Conservation (phyloP, 1,140 invertebrate genomes). For the Drosophila subobscura region DNA sequence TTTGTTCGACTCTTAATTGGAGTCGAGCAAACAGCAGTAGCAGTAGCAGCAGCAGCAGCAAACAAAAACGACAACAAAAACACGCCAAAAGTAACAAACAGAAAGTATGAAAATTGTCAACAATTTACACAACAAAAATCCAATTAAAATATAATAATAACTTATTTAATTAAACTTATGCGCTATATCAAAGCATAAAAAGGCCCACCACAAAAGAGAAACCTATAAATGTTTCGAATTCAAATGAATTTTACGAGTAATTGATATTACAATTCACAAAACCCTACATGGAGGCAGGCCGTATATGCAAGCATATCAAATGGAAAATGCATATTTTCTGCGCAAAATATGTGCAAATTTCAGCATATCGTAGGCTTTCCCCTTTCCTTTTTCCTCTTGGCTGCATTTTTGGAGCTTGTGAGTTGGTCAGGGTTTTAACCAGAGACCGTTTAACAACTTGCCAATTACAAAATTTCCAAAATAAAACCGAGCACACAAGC, state of each 20-base stretch:
- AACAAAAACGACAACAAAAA: background rate
- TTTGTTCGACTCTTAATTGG: slow-evolving; percentile 42
- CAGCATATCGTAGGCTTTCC: background rate
- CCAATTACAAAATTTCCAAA: slow-evolving; percentile 1
- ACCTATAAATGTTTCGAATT: slow-evolving; percentile 8
- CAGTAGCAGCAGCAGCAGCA: slow-evolving; percentile 8
- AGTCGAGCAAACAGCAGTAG: slow-evolving; percentile 23
- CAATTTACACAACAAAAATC: slow-evolving; percentile 66
- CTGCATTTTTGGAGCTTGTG: slow-evolving; percentile 39
- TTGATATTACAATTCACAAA: slow-evolving; percentile 32
- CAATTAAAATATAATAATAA: slow-evolving; percentile 80
- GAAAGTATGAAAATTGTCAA: slow-evolving; percentile 33
- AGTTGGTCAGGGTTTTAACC: background rate
- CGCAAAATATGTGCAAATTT: slow-evolving; percentile 64
- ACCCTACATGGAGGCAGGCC: no score
- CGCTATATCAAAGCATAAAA: slow-evolving; percentile 48
- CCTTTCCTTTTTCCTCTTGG: slow-evolving; percentile 12
- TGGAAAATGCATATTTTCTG: slow-evolving; percentile 60
- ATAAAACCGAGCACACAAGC: slow-evolving; percentile 34
- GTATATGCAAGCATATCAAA: no score
- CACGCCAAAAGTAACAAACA: background rate
- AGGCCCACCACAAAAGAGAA: background rate
- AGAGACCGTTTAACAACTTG: slow-evolving; percentile 39
- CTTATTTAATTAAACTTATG: slow-evolving; percentile 79
- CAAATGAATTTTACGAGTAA: slow-evolving; percentile 42